Base-by-base conservation (phyloP, 2,797 vertebrate species). In the Myripristis jacobus region DNA sequence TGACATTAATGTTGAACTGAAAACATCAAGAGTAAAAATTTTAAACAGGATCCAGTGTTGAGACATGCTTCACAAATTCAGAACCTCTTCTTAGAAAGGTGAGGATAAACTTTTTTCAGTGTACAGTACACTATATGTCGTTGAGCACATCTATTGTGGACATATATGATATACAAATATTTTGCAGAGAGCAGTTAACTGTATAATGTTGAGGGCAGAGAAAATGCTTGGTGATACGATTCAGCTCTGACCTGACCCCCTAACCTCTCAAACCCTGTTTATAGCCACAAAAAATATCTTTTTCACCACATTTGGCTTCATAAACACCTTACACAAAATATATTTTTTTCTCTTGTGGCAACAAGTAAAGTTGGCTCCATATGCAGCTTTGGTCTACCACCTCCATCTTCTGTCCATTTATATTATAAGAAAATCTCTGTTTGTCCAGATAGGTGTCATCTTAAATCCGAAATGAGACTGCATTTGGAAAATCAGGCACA, bases 1-100 rank as follows among this genome's bases (percentile, higher is more conserved):
- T 74, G 63, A 51, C 74, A 69, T 65, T 75, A 60, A 66, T 44
- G 48, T 22, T 38, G 12, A 41, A 41, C 3, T 41, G 38, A 41
- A 41, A 41, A 2, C 12, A 12, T 41, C 38, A 41, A 41, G 38
- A 41, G 12, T 41, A 3, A 15, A 4, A 3, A 41, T 41, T 41
- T 38, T 38, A 38, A 38, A 38, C 36, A 38, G 36, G 36, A 38
- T 11, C 11, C 3, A 12, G 36, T 3, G 36, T 13, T 10, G 36
- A 50, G n/a, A 50, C 15, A 48, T 4, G 19, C 4, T 50, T 51
- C 13, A 22, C 11, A 51, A 51, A 51, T 24, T 12, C 21, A 24
- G 48, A 18, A 50, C 21, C 10, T 24, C 47, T 18, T 22, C 21
- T 13, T 38, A 15, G 13, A 16, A 38, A 38, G 9, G 34, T 11